These are phyloP conservation scores for Bombyx mandarina DNA, from an alignment of 1,140 invertebrate genomes.

Conservation along the genomic window DNA sequence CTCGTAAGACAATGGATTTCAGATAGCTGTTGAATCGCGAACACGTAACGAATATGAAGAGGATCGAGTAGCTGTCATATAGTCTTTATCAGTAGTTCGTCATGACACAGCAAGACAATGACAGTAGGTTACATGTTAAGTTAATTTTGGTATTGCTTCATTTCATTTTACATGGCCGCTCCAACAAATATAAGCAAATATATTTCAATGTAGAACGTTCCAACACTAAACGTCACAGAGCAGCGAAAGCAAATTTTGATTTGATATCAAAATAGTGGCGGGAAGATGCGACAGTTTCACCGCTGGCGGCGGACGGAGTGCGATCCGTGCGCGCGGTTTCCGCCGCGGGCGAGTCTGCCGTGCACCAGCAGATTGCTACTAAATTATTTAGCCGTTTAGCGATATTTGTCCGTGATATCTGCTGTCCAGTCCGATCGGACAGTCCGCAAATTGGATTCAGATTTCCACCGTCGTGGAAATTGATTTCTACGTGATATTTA, in stretches of 20 bases:
- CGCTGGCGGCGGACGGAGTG: background rate
- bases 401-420: conserved; percentile 64
- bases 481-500: conserved; percentile 68
- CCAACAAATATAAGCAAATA: no score
- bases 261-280: conserved; percentile 2
- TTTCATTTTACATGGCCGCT: no score
- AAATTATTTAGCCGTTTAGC: conserved; percentile 69
- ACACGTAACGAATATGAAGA: conserved; percentile 5
- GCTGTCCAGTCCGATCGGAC: conserved; percentile 55
- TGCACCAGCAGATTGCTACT: conserved; percentile 56
- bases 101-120: no score
- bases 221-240: background rate
- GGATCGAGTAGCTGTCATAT: background rate
- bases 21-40: conserved; percentile 7
- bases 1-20: conserved; percentile 31
- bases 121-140: no score
- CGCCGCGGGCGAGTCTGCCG: conserved; percentile 14
- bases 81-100: no score
- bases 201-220: no score
- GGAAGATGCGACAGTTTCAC: conserved; percentile 5
- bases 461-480: conserved; percentile 63
- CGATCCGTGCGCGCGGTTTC: conserved; percentile 11
- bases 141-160: no score
- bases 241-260: background rate
- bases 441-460: conserved; percentile 69